Conservation (phyloP, 2,888 invertebrate species). For the Ochropleura plecta region DNA sequence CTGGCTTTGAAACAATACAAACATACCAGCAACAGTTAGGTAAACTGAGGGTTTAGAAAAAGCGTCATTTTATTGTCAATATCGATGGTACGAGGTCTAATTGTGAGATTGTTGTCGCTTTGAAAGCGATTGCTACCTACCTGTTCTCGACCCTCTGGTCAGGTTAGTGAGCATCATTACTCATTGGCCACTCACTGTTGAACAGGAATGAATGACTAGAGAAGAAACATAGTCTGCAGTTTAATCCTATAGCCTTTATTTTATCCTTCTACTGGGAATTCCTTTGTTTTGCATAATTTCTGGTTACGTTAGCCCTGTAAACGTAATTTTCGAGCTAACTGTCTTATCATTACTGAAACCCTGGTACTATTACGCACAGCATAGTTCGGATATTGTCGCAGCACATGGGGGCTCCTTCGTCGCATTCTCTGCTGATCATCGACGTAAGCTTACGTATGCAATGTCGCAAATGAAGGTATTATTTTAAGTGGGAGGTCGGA, state of each 20-base stretch:
- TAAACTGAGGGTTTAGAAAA: neutral
- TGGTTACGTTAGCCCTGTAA: neutral
- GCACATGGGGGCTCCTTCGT: slow-evolving; percentile 5
- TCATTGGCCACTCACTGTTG: neutral
- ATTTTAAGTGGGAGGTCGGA: slow-evolving; percentile 68
- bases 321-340: neutral
- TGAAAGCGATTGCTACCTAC: neutral
- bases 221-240: neutral
- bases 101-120: too few species aligned
- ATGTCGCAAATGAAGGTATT: slow-evolving; percentile 70
- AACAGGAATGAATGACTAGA: neutral
- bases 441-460: slow-evolving; percentile 53
- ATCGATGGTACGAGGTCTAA: too few species aligned
- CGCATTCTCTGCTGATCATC: slow-evolving; percentile 10
- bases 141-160: neutral
- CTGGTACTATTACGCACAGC: neutral
- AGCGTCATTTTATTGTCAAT: neutral
- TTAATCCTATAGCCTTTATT: too few species aligned
- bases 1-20: neutral
- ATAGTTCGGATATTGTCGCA: neutral
- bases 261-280: too few species aligned
- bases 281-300: too few species aligned
- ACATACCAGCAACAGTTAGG: neutral
- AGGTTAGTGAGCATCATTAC: neutral
- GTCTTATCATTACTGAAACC: neutral